These are phyloP conservation scores for Auanema sp. DNA, from an alignment of 2,888 invertebrate genomes.

Conservation along the genomic window DNA sequence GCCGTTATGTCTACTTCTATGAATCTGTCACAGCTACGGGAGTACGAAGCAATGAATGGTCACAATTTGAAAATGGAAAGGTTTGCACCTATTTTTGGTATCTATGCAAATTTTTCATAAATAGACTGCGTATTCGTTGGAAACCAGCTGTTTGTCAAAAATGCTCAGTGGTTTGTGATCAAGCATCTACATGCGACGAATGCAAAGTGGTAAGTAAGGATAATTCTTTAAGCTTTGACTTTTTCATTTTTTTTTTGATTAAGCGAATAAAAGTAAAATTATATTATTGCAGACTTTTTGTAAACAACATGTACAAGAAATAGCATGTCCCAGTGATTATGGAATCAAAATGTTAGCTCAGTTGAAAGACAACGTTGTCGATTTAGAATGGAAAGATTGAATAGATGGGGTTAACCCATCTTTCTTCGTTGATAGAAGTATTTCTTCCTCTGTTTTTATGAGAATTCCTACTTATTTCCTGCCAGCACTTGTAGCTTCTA, in stretches of 20 bases:
- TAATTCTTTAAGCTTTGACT: neutral
- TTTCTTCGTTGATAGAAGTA: too few species aligned
- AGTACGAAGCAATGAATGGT: conserved; percentile 45
- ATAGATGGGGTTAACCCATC: too few species aligned
- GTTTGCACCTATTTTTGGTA: neutral
- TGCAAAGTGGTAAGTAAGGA: conserved; percentile 40
- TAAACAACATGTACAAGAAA: conserved; percentile 37
- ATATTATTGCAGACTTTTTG: conserved; percentile 41
- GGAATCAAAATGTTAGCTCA: conserved; percentile 41
- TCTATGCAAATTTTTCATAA: neutral
- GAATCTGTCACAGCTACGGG: conserved; percentile 46
- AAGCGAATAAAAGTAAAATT: neutral
- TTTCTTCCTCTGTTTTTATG: too few species aligned
- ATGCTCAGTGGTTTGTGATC: conserved; percentile 43
- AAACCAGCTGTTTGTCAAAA: conserved; percentile 45
- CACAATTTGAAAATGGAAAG: conserved; percentile 46
- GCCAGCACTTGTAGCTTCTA: too few species aligned
- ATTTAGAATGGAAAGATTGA: conserved; percentile 49
- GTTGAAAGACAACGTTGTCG: conserved; percentile 48
- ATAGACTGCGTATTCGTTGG: conserved; percentile 44
- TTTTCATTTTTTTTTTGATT: neutral
- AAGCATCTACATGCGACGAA: conserved; percentile 51
- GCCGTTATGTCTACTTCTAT: conserved; percentile 55
- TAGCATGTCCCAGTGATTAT: conserved; percentile 46
- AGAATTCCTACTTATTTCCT: too few species aligned